Conservation (phyloP, 2,888 invertebrate species). For the Diarsia brunnea region DNA sequence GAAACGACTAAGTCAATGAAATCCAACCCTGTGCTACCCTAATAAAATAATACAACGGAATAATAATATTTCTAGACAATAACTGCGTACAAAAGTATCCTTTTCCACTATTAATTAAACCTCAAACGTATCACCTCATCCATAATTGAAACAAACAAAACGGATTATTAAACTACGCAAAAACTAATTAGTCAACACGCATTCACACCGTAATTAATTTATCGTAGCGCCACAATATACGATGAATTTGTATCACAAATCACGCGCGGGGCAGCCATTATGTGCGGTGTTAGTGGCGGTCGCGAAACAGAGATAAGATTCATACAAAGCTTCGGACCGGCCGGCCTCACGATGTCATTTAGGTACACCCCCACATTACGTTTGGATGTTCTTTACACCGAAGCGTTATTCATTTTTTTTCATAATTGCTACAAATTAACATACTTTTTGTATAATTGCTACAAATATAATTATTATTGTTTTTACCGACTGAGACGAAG, state of each 20-base stretch:
- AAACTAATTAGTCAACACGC: conserved; percentile 64
- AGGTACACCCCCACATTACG: conserved; percentile 61
- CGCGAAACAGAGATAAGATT: conserved; percentile 75
- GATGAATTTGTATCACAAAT: conserved; percentile 67
- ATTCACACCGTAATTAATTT: conserved; percentile 68
- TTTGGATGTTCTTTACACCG: conserved; percentile 45
- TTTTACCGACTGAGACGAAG: no score
- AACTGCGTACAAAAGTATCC: conserved; percentile 31
- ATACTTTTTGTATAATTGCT: neutral
- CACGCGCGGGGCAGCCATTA: conserved; percentile 59
- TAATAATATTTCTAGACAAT: conserved; percentile 31
- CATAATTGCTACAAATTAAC: neutral
- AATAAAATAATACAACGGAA: conserved; percentile 23
- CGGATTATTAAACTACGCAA: conserved; percentile 61
- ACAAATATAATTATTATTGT: neutral
- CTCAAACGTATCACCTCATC: conserved; percentile 54
- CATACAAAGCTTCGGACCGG: conserved; percentile 71
- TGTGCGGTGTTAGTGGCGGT: conserved; percentile 67
- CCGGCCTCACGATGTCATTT: conserved; percentile 70
- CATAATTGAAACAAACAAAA: conserved; percentile 64
- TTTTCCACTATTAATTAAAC: conserved; percentile 50
- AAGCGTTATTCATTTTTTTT: conserved; percentile 6
- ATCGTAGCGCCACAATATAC: conserved; percentile 59
- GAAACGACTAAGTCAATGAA: conserved; percentile 18
- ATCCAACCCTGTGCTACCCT: neutral